phyloP scores from a whole-genome alignment of 1,140 invertebrate genomes.

The Drosophila tristis region DNA sequence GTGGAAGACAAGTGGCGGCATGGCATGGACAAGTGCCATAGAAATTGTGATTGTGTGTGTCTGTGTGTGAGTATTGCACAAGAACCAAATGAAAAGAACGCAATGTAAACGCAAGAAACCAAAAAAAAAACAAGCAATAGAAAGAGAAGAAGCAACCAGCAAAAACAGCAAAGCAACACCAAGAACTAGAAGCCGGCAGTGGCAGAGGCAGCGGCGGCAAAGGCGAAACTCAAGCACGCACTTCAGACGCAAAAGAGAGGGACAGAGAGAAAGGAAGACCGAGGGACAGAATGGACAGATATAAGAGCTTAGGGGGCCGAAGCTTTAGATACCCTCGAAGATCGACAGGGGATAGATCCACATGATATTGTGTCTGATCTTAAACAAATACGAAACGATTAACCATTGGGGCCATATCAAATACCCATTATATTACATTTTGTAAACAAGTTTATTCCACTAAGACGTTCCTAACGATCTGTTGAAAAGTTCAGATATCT shows the following conservation, averaged over 20 bases:
- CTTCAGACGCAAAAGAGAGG: constrained; percentile 68
- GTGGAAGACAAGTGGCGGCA: constrained; percentile 79
- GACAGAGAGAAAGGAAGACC: constrained; percentile 18
- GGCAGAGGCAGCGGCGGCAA: constrained; percentile 1
- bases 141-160: constrained; percentile 26
- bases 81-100: constrained; percentile 72
- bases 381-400: too few species aligned
- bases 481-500: too few species aligned
- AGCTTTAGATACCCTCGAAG: constrained; percentile 14
- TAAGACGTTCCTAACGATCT: too few species aligned
- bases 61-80: constrained; percentile 60
- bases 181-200: constrained; percentile 17
- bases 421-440: too few species aligned
- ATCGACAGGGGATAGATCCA: too few species aligned
- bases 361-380: too few species aligned
- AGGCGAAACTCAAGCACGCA: constrained; percentile 69
- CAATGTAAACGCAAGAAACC: constrained; percentile 73
- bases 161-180: constrained; percentile 14
- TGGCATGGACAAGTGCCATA: constrained; percentile 77
- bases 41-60: constrained; percentile 63
- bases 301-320: neutral
- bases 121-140: constrained; percentile 50
- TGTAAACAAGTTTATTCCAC: too few species aligned
- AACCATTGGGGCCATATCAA: too few species aligned
- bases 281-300: constrained; percentile 14